Percentiles rank a stretch among this genome's conserved stretches.
phyloP scores from a whole-genome alignment of 2,888 invertebrate genomes.

The Auanema sp. region DNA sequence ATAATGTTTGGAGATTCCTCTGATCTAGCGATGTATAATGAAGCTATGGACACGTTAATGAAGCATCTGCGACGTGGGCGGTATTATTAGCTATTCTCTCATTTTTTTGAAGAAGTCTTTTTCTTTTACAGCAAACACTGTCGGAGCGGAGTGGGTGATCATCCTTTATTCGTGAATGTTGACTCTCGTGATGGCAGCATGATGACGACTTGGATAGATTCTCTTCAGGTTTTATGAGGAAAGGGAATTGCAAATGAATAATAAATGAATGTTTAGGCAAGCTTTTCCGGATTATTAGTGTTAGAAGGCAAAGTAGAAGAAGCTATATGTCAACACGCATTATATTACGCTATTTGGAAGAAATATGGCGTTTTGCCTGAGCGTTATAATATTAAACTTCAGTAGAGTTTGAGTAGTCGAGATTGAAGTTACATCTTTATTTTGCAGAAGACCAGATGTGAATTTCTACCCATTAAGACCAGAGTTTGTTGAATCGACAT shows the following conservation, averaged over 20 bases:
- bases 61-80: conserved; percentile 70
- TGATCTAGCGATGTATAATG: conserved; percentile 70
- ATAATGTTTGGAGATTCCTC: conserved; percentile 72
- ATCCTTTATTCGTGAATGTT: conserved; percentile 73
- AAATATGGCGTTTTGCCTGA: conserved; percentile 71
- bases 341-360: conserved; percentile 73
- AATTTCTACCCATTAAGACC: conserved; percentile 73
- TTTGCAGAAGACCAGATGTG: conserved; percentile 69
- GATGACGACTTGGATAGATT: conserved; percentile 73
- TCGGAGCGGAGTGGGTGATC: conserved; percentile 69
- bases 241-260: background rate
- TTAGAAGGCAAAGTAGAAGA: conserved; percentile 73
- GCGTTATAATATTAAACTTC: conserved; percentile 67
- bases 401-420: conserved; percentile 26
- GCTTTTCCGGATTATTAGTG: conserved; percentile 67
- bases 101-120: background rate
- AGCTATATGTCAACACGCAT: conserved; percentile 73
- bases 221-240: conserved; percentile 69
- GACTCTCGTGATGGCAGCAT: conserved; percentile 72
- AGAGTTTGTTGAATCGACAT: conserved; percentile 73
- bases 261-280: conserved; percentile 53
- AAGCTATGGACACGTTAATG: conserved; percentile 70
- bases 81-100: conserved; percentile 11
- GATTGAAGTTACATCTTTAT: background rate
- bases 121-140: conserved; percentile 21